Evolutionary conservation across 2,113 vertebrate species (phyloP), one percentile per base, ranked within the genome.

Genomic region (Scortum barcoo): DNA sequence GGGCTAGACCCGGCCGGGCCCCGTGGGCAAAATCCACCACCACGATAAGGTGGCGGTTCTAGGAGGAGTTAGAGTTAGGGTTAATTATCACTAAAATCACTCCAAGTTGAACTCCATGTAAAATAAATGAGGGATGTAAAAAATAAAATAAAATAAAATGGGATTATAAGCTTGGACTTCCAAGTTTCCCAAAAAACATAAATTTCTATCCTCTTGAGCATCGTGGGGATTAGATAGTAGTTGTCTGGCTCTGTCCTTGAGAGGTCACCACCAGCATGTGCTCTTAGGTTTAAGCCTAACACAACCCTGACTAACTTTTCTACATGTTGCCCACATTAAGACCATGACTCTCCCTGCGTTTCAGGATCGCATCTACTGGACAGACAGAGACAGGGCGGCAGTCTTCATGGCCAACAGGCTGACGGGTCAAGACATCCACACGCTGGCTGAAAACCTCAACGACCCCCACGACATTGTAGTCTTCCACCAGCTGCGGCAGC

Each of bases 291-390:
- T 2, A 26, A 76, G 38, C 33, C 40, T 28, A 57, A 36, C 26
- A 17, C 28, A 12, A 40, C 17, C n/a, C 54, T 7, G 24, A n/a
- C 50, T 33, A 20, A 38, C 30, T 30, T 20, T 36, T 4, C 36
- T 24, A 46, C 28, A 42, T n/a, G 14, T 57, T 28, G 7, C 3
- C 24, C 19, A 24, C 9, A 30, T 48, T 3, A 14, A 65, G 4
- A 14, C 20, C 17, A 5, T 46, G 24, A 30, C 72, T 72, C 11
- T 69, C 33, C 44, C 28, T 81, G 22, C 85, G 79, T 89, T 85
- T 80, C 93, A 99, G 98, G 98, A 99, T 93, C 98, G 95, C 51
- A 96, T 99, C 69, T 99, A 98, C 94, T 99, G 98, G 98, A 99
- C 98, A 7, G 98, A 99, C 92, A 93, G 97, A 89, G 97, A 99